Conservation (phyloP, 2,797 vertebrate species). For the Pristis pectinata region DNA sequence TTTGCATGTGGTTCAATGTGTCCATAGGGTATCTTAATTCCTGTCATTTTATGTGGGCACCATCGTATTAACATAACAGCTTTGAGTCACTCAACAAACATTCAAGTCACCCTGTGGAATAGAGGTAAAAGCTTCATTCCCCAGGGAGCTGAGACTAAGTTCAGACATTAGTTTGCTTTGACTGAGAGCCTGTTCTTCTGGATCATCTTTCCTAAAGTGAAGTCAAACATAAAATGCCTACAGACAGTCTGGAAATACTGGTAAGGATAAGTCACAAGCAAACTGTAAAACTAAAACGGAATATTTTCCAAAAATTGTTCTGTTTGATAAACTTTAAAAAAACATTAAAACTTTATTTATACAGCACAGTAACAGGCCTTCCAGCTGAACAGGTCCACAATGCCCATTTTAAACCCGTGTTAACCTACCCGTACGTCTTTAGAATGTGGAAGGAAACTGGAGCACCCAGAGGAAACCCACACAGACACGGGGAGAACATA, state of each 20-base stretch:
- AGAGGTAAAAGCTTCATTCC: neutral
- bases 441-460: no score
- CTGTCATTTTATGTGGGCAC: neutral
- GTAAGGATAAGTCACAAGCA: neutral
- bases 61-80: neutral
- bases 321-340: no score
- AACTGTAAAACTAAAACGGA: neutral
- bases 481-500: no score
- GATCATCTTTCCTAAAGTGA: neutral
- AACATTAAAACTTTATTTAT: no score
- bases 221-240: constrained; percentile 7
- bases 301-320: neutral
- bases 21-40: neutral
- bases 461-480: no score
- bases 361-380: no score
- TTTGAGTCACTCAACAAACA: neutral
- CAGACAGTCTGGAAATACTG: neutral
- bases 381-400: no score
- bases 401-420: no score
- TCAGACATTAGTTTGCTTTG: constrained; percentile 1
- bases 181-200: neutral
- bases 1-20: neutral
- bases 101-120: neutral
- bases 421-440: no score
- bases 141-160: neutral